phyloP scores from a whole-genome alignment of 2,113 vertebrate genomes.

The Nesospiza acunhae region DNA sequence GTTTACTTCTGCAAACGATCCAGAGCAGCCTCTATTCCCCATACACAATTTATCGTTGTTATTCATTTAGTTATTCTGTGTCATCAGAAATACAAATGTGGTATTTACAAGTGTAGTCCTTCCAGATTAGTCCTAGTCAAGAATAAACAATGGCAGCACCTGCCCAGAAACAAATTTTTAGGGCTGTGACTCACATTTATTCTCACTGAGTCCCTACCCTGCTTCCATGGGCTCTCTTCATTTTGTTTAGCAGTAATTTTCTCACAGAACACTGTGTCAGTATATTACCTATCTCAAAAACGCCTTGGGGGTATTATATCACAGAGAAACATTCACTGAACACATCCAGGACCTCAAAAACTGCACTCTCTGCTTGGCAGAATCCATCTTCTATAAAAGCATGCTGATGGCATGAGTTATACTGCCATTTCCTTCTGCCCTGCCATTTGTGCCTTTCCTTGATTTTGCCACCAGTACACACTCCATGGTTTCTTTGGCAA shows the following conservation, averaged over 20 bases:
- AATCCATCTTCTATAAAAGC: background rate
- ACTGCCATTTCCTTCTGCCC: background rate
- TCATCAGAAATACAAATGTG: background rate
- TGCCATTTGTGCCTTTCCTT: background rate
- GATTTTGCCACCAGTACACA: background rate
- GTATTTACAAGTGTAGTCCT: background rate
- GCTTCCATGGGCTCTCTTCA: background rate
- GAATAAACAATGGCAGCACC: background rate
- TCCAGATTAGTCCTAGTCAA: background rate
- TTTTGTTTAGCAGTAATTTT: background rate
- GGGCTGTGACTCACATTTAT: background rate
- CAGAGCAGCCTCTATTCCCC: background rate
- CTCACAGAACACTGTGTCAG: background rate
- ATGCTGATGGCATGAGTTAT: background rate
- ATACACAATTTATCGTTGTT: background rate
- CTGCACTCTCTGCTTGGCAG: background rate
- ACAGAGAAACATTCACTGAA: background rate
- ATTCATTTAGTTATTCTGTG: background rate
- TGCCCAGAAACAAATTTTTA: background rate
- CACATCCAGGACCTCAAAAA: background rate
- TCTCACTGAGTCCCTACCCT: background rate
- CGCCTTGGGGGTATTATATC: background rate
- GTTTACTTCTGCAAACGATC: background rate
- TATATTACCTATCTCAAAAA: background rate
- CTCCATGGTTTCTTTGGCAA: background rate